Percentiles rank a stretch among this genome's conserved stretches.
These are phyloP conservation scores for Chamaetylas fuelleborni DNA, from an alignment of 2,113 vertebrate genomes.

Conservation along the genomic window DNA sequence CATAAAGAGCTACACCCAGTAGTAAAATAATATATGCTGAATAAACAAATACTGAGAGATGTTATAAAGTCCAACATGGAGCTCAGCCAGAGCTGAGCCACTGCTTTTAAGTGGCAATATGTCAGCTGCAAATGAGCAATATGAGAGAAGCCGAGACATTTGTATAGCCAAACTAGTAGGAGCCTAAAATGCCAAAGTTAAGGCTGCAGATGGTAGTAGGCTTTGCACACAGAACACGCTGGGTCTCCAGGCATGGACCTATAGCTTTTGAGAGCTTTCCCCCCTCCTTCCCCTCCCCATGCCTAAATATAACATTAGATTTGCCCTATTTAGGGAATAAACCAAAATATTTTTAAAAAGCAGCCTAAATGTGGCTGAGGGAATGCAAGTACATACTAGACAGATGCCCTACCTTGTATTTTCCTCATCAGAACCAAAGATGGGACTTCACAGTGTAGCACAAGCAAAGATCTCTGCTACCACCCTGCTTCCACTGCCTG, in stretches of 20 bases:
- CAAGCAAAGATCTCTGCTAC: not conserved
- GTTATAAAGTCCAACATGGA: slow-evolving; percentile 4
- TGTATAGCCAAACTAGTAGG: not conserved
- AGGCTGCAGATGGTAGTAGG: not conserved
- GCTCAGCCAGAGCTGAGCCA: not conserved
- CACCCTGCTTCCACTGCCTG: not conserved
- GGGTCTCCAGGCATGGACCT: not conserved
- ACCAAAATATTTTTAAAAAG: not conserved
- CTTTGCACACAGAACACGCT: not conserved
- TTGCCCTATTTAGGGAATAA: not conserved
- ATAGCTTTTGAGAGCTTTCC: not conserved
- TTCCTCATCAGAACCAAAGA: not conserved
- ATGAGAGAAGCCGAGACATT: not conserved
- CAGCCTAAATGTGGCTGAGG: not conserved
- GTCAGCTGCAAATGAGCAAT: slow-evolving; percentile 7
- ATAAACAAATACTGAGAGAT: slow-evolving; percentile 23
- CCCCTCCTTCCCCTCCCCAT: not conserved
- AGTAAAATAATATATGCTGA: slow-evolving; percentile 39
- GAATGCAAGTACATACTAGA: not conserved
- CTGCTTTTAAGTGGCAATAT: not conserved
- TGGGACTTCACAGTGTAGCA: not conserved
- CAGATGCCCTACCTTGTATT: not conserved
- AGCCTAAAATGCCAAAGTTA: not conserved
- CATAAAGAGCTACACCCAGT: slow-evolving; percentile 26
- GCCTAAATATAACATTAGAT: not conserved